These are phyloP conservation scores for Labeo catla DNA, from an alignment of 2,113 vertebrate genomes.

Conservation along the genomic window DNA sequence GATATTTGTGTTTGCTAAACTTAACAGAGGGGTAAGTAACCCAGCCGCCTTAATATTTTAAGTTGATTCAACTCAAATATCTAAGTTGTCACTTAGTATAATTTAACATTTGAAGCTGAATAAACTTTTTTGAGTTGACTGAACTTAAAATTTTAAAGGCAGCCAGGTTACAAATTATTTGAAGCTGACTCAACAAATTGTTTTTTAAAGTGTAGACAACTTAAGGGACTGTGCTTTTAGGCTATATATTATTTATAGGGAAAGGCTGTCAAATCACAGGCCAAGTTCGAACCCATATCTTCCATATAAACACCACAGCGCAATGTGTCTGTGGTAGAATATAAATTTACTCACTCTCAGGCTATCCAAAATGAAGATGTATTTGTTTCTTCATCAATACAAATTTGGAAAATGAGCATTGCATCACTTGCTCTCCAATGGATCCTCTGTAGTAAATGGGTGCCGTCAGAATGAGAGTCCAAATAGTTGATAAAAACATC, in stretches of 20 bases:
- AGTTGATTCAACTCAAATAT: too few species aligned
- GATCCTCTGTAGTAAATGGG: not conserved
- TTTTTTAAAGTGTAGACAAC: not conserved
- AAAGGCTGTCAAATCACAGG: not conserved
- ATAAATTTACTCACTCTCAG: not conserved
- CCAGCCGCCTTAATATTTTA: too few species aligned
- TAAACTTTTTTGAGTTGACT: too few species aligned
- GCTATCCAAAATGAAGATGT: not conserved
- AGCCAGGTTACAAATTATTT: too few species aligned
- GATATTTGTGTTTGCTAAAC: too few species aligned
- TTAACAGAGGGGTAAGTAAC: too few species aligned
- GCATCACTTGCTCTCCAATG: not conserved
- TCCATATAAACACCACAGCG: not conserved
- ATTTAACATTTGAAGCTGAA: too few species aligned
- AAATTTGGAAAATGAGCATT: too few species aligned
- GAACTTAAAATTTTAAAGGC: too few species aligned
- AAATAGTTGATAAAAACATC: not conserved
- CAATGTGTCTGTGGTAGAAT: not conserved
- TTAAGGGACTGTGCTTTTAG: not conserved
- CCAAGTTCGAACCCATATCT: not conserved
- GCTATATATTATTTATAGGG: not conserved
- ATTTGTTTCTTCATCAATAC: too few species aligned
- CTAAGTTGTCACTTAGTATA: too few species aligned
- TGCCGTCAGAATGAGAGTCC: not conserved
- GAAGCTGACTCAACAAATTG: too few species aligned